Evolutionary conservation across 2,797 vertebrate species (phyloP).

Genomic region (Alcedo quadribrachys): DNA sequence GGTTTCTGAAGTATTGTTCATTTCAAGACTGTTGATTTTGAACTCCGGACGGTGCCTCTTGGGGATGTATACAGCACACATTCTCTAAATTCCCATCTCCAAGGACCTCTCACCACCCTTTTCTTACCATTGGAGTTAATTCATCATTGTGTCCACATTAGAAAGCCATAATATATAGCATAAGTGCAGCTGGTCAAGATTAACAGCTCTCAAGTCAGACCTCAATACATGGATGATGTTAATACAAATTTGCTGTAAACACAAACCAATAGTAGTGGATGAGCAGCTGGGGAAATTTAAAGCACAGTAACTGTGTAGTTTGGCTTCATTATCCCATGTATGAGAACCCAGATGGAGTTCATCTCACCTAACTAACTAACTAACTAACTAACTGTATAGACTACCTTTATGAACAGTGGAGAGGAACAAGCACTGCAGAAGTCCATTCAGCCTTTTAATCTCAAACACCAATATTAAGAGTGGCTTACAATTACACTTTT

Average conservation of each 20-base stretch:
- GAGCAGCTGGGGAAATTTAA: not conserved
- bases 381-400: not conserved
- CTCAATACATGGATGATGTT: rapidly evolving
- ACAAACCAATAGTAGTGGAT: rapidly evolving
- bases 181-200: not conserved
- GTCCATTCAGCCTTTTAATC: not conserved
- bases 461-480: not conserved
- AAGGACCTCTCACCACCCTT: not conserved
- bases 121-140: not conserved
- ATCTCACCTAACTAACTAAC: not conserved
- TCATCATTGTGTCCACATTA: no score
- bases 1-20: not conserved
- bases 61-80: not conserved
- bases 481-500: not conserved
- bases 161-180: rapidly evolving
- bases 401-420: not conserved
- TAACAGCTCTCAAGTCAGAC: not conserved
- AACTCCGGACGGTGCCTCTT: not conserved
- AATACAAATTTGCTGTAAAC: not conserved
- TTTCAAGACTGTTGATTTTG: not conserved
- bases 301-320: not conserved
- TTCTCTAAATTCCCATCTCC: not conserved
- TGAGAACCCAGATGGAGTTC: not conserved
- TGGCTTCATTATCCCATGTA: not conserved
- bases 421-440: not conserved